phyloP scores from a whole-genome alignment of 2,797 vertebrate genomes.

The Myripristis murdjan region DNA sequence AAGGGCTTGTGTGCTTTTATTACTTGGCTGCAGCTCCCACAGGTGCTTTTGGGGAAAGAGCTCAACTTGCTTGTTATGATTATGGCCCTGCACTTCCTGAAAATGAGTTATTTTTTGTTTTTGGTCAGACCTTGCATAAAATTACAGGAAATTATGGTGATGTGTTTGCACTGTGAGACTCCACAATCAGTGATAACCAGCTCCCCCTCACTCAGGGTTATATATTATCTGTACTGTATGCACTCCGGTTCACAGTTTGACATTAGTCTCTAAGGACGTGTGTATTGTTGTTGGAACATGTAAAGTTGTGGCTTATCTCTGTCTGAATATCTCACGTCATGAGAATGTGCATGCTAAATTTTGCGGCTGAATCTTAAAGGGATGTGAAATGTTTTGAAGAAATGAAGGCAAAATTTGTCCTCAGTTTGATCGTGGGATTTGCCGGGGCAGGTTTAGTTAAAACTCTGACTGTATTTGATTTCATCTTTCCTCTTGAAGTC shows the following conservation, averaged over 20 bases:
- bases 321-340: neutral
- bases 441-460: conserved; percentile 11
- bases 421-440: conserved; percentile 30
- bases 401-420: conserved; percentile 26
- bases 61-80: conserved; percentile 71
- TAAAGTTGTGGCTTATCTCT: conserved; percentile 24
- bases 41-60: conserved; percentile 73
- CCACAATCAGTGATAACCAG: conserved; percentile 54
- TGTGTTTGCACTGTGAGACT: conserved; percentile 56
- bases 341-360: conserved; percentile 27
- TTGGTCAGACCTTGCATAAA: conserved; percentile 45
- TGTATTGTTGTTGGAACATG: conserved; percentile 39
- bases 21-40: conserved; percentile 73
- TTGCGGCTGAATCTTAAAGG: neutral
- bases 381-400: conserved; percentile 12
- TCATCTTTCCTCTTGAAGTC: neutral
- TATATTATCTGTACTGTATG: conserved; percentile 61
- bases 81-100: conserved; percentile 52
- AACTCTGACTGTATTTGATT: conserved; percentile 11
- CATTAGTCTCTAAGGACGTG: conserved; percentile 34
- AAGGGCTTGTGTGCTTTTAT: conserved; percentile 79
- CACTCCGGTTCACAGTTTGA: conserved; percentile 29
- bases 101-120: conserved; percentile 46
- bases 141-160: conserved; percentile 66
- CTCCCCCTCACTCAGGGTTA: conserved; percentile 43